Conservation (phyloP, 2,888 invertebrate species). For the Poecilobothrus nobilitatus region DNA sequence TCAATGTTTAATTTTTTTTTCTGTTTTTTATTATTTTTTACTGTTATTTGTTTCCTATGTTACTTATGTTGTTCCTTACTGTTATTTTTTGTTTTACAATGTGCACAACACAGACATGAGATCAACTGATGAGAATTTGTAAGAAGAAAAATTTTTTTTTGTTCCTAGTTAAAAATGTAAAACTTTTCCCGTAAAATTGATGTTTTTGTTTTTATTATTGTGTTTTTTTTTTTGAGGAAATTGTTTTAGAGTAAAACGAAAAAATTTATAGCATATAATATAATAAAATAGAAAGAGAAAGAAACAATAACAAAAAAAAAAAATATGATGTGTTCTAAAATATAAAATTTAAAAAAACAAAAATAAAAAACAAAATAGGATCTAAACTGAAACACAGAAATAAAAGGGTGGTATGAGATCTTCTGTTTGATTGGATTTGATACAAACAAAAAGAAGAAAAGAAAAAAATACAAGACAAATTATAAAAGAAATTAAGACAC, state of each 20-base stretch:
- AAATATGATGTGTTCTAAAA: conserved; percentile 7
- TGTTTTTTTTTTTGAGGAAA: not conserved
- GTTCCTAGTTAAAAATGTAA: no score
- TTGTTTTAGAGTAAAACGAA: not conserved
- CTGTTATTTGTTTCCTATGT: no score
- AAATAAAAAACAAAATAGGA: conserved; percentile 12
- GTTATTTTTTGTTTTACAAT: no score
- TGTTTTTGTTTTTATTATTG: not conserved
- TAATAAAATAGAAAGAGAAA: conserved; percentile 8
- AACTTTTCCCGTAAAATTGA: not conserved
- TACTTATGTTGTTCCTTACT: no score
- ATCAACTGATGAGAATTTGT: no score
- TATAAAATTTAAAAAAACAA: conserved; percentile 6
- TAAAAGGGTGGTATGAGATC: not conserved
- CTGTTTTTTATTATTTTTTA: no score
- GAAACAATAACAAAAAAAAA: not conserved
- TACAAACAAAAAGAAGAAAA: not conserved
- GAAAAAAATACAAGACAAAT: conserved; percentile 10
- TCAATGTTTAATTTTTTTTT: not conserved
- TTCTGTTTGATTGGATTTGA: no score
- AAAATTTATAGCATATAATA: not conserved
- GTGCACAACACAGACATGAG: no score
- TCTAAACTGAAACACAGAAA: conserved; percentile 9
- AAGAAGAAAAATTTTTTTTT: no score
- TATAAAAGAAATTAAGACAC: not conserved